phyloP scores from a whole-genome alignment of 2,113 vertebrate genomes.

The Oxyruncus cristatus region DNA sequence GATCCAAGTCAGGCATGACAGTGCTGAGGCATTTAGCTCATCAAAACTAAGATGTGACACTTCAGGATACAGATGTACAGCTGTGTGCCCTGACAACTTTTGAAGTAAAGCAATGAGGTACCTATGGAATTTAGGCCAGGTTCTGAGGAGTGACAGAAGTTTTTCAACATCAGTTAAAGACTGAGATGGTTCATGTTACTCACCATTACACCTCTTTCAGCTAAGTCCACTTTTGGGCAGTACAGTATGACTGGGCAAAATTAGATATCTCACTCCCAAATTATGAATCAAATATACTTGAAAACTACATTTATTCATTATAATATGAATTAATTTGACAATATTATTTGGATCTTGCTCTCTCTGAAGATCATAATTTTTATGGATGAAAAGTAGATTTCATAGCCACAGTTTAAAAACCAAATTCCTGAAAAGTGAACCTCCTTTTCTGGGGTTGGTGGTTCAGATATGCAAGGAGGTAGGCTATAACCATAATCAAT shows the following conservation, averaged over 20 bases:
- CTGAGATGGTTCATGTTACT: not conserved
- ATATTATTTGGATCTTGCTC: not conserved
- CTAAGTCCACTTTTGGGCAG: not conserved
- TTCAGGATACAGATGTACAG: not conserved
- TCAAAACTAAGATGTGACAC: not conserved
- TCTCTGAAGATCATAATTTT: not conserved
- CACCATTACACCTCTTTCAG: not conserved
- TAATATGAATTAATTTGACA: not conserved
- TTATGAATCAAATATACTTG: not conserved
- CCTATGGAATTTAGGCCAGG: not conserved
- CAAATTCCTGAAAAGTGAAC: not conserved
- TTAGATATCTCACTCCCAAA: not conserved
- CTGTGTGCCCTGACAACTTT: not conserved
- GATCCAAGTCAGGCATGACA: not conserved
- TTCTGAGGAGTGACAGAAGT: not conserved
- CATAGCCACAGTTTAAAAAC: fast-evolving
- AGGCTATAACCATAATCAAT: not conserved
- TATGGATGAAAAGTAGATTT: not conserved
- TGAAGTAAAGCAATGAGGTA: not conserved
- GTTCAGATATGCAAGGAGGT: not conserved
- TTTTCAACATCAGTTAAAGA: not conserved
- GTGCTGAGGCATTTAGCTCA: not conserved
- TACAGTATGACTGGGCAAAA: not conserved
- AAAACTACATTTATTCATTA: not conserved
- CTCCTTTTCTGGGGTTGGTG: fast-evolving